Evolutionary conservation across 2,797 vertebrate genomes (phyloP).

Genomic region (Cryptoblepharus egeriae): DNA sequence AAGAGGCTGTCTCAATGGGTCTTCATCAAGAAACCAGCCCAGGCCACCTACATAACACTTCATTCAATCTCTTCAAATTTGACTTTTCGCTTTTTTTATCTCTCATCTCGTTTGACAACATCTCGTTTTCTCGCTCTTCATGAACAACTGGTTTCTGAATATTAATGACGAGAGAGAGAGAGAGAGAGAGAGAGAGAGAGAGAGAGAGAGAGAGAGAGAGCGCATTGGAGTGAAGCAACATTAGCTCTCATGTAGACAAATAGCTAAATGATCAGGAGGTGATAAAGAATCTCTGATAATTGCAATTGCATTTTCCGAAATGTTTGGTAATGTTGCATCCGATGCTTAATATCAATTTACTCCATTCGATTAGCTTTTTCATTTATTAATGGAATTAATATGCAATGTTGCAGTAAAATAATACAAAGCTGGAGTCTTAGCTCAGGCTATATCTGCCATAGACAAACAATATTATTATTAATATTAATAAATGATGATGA

Average conservation of each 20-base stretch:
- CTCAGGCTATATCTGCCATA: neutral
- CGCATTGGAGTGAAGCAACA: neutral
- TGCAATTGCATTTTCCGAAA: slow-evolving; percentile 15
- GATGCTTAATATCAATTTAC: slow-evolving; percentile 20
- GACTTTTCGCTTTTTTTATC: too few relatives aligned
- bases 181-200: neutral
- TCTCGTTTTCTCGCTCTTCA: neutral
- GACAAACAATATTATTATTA: neutral
- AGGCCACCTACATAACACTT: neutral
- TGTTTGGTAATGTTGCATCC: slow-evolving; percentile 11
- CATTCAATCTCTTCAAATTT: slow-evolving; percentile 4
- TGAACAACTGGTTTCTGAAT: neutral
- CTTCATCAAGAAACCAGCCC: neutral
- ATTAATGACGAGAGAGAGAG: neutral
- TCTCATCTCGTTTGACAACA: too few relatives aligned
- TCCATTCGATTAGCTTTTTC: neutral
- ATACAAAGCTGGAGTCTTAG: neutral
- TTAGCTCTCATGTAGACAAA: slow-evolving; percentile 8
- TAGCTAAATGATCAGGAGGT: neutral
- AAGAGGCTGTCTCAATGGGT: neutral
- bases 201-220: neutral
- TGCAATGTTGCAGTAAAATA: neutral
- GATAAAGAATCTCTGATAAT: slow-evolving; percentile 6
- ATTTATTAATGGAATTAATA: slow-evolving; percentile 3
- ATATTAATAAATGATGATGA: neutral